Conservation (phyloP, 2,113 vertebrate species). For the Psettodes erumei region DNA sequence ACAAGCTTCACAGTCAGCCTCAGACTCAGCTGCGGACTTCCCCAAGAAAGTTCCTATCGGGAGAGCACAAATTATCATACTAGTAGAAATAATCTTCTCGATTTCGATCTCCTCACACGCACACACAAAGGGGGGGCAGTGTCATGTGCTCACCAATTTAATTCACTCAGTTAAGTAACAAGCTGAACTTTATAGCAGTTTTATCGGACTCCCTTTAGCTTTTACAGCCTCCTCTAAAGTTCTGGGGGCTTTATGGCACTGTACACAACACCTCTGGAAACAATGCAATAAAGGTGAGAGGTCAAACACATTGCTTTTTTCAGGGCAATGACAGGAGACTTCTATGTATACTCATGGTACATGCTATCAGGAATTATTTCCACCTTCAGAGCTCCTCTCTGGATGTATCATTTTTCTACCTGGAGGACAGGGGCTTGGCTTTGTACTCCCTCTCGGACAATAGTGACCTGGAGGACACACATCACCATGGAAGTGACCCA, state of each 20-base stretch:
- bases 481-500: conserved; percentile 72
- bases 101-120: not conserved
- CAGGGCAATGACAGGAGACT: not conserved
- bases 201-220: conserved; percentile 58
- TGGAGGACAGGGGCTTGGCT: conserved; percentile 80
- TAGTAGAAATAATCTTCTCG: conserved; percentile 15
- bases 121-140: not conserved
- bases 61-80: conserved; percentile 39
- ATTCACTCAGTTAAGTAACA: conserved; percentile 48
- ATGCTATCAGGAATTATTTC: not conserved
- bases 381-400: not conserved
- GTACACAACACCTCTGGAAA: not conserved
- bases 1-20: conserved; percentile 85
- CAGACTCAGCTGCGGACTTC: conserved; percentile 76
- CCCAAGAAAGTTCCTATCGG: conserved; percentile 85
- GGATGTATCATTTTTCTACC: conserved; percentile 70
- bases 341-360: conserved; percentile 1
- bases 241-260: conserved; percentile 28
- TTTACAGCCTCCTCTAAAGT: conserved; percentile 54
- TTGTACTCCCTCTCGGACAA: conserved; percentile 82
- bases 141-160: conserved; percentile 18
- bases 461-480: conserved; percentile 83
- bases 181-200: conserved; percentile 46
- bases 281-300: conserved; percentile 31
- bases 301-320: conserved; percentile 19